Evolutionary conservation across 2,888 invertebrate species (phyloP).

Genomic region (Diarsia dahlii): DNA sequence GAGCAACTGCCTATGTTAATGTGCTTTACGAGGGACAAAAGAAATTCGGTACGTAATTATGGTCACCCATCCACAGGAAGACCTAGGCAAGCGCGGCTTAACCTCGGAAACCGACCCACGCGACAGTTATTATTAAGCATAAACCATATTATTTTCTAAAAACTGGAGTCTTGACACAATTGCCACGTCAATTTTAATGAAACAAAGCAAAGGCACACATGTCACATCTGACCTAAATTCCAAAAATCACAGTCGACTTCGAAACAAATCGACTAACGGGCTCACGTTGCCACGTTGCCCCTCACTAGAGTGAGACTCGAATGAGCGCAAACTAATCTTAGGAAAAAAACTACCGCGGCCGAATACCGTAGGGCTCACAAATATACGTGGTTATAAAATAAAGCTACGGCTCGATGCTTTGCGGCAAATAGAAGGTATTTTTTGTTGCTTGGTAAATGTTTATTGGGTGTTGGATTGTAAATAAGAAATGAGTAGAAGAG

Average conservation of each 20-base stretch:
- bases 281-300: constrained; percentile 20
- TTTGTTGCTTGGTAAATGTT: constrained; percentile 24
- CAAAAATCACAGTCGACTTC: not conserved
- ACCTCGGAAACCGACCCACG: no score
- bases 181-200: not conserved
- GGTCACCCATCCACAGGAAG: no score
- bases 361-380: constrained; percentile 38
- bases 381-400: constrained; percentile 58
- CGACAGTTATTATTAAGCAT: no score
- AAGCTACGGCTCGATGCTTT: constrained; percentile 21
- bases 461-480: constrained; percentile 30
- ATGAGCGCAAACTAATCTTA: constrained; percentile 57
- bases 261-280: constrained; percentile 17
- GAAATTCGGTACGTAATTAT: no score
- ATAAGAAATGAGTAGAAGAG: constrained; percentile 28
- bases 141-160: not conserved
- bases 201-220: not conserved
- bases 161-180: not conserved
- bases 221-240: constrained; percentile 5
- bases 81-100: no score
- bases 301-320: constrained; percentile 51
- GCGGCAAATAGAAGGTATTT: constrained; percentile 17
- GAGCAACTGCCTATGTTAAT: no score
- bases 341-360: constrained; percentile 45
- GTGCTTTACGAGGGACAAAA: no score